Evolutionary conservation across 2,888 invertebrate genomes (phyloP), one percentile per base, ranked within the genome.

Genomic region (Atrina japonica): DNA sequence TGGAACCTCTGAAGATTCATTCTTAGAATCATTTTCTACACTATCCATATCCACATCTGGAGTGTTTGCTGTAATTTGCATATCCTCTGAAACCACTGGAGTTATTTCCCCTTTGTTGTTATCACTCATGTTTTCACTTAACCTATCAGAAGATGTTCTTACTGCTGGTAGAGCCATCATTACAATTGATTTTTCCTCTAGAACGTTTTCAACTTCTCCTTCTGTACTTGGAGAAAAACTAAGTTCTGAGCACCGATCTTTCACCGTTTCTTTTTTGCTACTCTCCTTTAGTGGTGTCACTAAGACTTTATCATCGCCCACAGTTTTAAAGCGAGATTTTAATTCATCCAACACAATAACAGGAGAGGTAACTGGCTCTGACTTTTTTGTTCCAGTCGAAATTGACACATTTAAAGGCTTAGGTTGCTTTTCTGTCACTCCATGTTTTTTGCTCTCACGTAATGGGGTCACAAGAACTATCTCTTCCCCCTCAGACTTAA

Each of bases 171-270:
- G 71, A 53, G 72, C 76, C 21, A 86, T 82, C 80, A 82, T 66
- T 16, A 85, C 82, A 25, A 86, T 83, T 3, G 86, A 83, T 73
- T 86, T 86, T 55, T 85, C 86, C 65, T 86, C 85, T 52, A 85
- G 64, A 5, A 86, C 76, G 73, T 78, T 75, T 53, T 86, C 85
- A 25, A 73, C 73, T 35, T 86, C 86, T 6, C 75, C 75, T 66
- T 86, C 87, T 52, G 81, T 69, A 52, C 72, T 70, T 1, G 85
- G 83, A 14, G 76, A 68, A 66, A 86, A 86, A 60, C 77, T 80
- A 2, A 83, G 66, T 61, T 83, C 82, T 63, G 85, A 82, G 76
- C 80, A 81, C 66, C 77, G 74, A 29, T 71, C 73, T 72, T 80
- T 78, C 0, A 80, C 77, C 52, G 70, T 74, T 2, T 69, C 72